Evolutionary conservation across 2,888 invertebrate species (phyloP), one percentile per base, ranked within the genome.

Genomic region (Gandaritis pyraliata): DNA sequence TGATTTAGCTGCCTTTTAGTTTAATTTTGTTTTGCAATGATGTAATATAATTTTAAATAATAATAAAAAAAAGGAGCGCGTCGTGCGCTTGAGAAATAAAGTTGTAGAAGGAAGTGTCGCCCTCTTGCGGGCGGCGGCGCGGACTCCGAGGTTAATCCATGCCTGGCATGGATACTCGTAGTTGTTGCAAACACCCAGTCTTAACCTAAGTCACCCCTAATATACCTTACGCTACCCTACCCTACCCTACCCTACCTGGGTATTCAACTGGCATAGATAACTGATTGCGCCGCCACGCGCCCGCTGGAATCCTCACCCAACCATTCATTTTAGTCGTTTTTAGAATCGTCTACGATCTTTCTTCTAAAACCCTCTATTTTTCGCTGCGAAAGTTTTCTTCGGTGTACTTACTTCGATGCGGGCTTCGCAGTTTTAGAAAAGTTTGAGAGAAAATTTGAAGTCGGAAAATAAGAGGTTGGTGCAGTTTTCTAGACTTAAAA

Each of bases 331-430:
- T 45, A 50, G 50, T 61, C 65, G 39, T 41, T 45, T 51, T 47
- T n/a, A 6, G 39, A 51, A 58, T 50, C 50, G 50, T 30, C 48
- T 39, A 12, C 56, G 13, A 61, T 65, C 53, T 61, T 57, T 68
- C 65, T 65, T 16, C 18, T 10, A 48, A 29, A 56, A 47, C 61
- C 65, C 56, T 56, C 50, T 36, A 58, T 65, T 53, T 60, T 61
- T 60, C 39, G 38, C 13, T 6, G n/a, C 2, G 12, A 51, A 43
- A 30, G 36, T 50, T 49, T 41, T 38, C 33, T 18, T 39, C 30
- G 12, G 18, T 41, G 11, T 50, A 41, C 15, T 41, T 50, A 41
- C 15, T 41, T 43, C 7, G 12, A 30, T 43, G 16, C 53, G 16
- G 30, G n/a, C 15, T 16, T 30, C 30, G 30, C 43, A 30, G 33